Evolutionary conservation across 2,113 vertebrate genomes (phyloP).

Genomic region (Antechinus stuartii): DNA sequence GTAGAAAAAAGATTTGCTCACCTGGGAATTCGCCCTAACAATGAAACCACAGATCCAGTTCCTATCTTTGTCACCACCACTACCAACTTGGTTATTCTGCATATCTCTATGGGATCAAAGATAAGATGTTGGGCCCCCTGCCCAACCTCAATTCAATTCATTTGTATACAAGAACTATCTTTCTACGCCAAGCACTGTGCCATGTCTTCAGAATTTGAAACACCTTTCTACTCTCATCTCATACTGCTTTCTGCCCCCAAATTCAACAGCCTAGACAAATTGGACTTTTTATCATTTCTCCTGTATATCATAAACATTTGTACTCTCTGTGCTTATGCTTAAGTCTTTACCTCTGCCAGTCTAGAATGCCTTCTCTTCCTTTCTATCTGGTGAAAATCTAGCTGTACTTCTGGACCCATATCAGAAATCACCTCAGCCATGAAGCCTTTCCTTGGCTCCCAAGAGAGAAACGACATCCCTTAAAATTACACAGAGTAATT

Average conservation of each 20-base stretch:
- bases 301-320: not conserved
- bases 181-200: not conserved
- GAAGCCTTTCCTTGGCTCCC: not conserved
- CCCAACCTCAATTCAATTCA: not conserved
- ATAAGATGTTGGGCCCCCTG: not conserved
- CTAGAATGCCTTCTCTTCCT: not conserved
- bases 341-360: not conserved
- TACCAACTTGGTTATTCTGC: not conserved
- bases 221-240: not conserved
- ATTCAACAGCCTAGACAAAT: not conserved
- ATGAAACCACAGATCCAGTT: not conserved
- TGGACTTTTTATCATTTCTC: not conserved
- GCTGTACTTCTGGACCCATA: not conserved
- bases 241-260: not conserved
- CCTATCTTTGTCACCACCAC: not conserved
- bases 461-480: not conserved
- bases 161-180: not conserved
- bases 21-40: not conserved
- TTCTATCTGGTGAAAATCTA: not conserved
- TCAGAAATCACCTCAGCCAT: not conserved
- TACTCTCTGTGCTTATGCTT: not conserved
- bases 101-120: not conserved
- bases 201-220: not conserved
- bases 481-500: not conserved
- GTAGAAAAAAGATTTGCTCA: not conserved